Percentiles rank a stretch among this genome's conserved stretches.
Conservation (phyloP, 2,113 vertebrate genomes). For the Ibidorhyncha struthersii region DNA sequence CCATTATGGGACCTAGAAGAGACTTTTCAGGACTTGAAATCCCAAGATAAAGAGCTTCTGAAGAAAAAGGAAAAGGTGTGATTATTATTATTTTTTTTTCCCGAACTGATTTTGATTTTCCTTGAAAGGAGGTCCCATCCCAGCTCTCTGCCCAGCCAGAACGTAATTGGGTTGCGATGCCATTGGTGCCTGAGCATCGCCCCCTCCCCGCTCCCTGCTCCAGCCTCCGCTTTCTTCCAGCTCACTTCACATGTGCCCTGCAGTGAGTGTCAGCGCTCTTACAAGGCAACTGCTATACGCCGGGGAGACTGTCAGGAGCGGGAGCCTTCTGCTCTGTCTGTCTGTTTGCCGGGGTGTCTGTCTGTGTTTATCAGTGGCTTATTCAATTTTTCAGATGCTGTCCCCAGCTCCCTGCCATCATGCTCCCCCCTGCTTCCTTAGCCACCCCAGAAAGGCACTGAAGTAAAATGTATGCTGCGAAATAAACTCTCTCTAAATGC, state of each 20-base stretch:
- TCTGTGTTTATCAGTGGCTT: slow-evolving; percentile 4
- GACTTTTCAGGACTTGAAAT: background rate
- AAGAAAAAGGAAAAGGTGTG: background rate
- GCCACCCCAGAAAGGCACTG: background rate
- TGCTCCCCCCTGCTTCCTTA: background rate
- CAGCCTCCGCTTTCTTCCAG: slow-evolving; percentile 20
- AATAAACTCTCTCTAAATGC: background rate
- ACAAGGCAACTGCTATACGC: background rate
- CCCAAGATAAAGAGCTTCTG: background rate
- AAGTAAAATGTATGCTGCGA: background rate
- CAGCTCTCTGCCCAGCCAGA: background rate
- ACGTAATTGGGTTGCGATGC: background rate
- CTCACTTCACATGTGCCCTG: slow-evolving; percentile 45
- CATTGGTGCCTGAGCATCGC: background rate
- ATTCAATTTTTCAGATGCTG: background rate
- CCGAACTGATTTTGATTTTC: background rate
- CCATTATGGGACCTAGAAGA: background rate
- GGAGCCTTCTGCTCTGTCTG: slow-evolving; percentile 52
- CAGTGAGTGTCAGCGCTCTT: slow-evolving; percentile 32
- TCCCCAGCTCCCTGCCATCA: background rate
- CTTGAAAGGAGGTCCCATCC: background rate
- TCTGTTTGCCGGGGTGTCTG: background rate
- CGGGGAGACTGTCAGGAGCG: slow-evolving; percentile 2
- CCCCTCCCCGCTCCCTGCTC: background rate
- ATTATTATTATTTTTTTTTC: background rate